A percentile compares a stretch with the other conserved stretches of the same genome.
These are phyloP conservation scores for Spea hammondii DNA, from an alignment of 2,797 vertebrate genomes.

Conservation along the genomic window DNA sequence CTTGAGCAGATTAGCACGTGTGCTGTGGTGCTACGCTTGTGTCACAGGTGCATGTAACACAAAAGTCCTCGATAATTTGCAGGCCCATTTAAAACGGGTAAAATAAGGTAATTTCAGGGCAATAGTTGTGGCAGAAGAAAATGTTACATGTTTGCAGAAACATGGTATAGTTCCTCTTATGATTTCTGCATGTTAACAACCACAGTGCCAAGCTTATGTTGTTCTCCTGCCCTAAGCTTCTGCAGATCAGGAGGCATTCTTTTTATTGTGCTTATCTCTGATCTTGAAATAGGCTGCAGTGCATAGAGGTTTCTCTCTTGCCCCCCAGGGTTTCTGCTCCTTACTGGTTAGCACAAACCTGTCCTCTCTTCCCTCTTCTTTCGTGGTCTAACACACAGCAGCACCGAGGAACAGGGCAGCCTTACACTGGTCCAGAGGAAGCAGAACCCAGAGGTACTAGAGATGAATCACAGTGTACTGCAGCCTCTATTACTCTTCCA, in stretches of 20 bases:
- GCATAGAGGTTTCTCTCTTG: constrained; percentile 39
- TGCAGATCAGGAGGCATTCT: background rate
- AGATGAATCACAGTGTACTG: constrained; percentile 47
- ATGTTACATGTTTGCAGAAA: too few species aligned
- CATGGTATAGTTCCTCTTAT: background rate
- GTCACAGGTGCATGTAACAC: too few species aligned
- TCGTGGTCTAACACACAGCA: constrained; percentile 38
- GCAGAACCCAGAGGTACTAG: constrained; percentile 45
- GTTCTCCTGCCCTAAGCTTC: constrained; percentile 11
- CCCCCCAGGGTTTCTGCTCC: constrained; percentile 43
- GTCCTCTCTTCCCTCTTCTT: constrained; percentile 49
- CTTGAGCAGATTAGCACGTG: too few species aligned
- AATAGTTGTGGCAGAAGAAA: too few species aligned
- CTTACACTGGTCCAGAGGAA: constrained; percentile 33
- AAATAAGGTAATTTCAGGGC: too few species aligned
- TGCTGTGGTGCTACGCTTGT: too few species aligned
- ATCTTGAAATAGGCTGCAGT: constrained; percentile 36
- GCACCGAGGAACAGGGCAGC: constrained; percentile 40
- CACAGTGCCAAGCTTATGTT: background rate
- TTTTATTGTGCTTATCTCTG: background rate
- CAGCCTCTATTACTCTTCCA: constrained; percentile 45
- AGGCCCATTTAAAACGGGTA: too few species aligned
- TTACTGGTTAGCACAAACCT: constrained; percentile 41
- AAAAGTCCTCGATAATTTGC: too few species aligned
- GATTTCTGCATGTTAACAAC: background rate